phyloP scores from a whole-genome alignment of 2,888 invertebrate species.

The Oxytorus armatus region DNA sequence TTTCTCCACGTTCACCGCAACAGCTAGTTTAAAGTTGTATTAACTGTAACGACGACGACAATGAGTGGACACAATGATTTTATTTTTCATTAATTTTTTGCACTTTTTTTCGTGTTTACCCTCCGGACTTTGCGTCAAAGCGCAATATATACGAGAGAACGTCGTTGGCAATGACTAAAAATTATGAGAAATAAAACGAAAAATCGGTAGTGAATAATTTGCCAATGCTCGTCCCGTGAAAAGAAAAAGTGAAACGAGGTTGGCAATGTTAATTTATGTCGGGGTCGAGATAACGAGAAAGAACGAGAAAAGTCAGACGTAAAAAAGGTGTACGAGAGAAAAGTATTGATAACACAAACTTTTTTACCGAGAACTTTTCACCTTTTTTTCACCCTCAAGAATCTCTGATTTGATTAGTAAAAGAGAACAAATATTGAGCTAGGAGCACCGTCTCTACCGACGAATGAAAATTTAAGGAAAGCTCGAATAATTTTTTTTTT shows the following conservation, averaged over 20 bases:
- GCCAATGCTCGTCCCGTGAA: background rate
- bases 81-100: constrained; percentile 34
- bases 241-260: background rate
- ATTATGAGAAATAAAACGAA: constrained; percentile 29
- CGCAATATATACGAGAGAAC: constrained; percentile 16
- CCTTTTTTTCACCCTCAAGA: background rate
- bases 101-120: constrained; percentile 24
- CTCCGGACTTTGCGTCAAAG: constrained; percentile 18
- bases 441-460: background rate
- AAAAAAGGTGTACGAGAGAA: constrained; percentile 6
- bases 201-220: too few species aligned
- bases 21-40: constrained; percentile 56
- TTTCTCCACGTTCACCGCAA: constrained; percentile 36
- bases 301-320: constrained; percentile 17
- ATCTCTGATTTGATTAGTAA: constrained; percentile 8
- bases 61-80: constrained; percentile 14
- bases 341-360: constrained; percentile 35
- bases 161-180: constrained; percentile 13
- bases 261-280: too few species aligned
- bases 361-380: constrained; percentile 46
- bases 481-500: background rate
- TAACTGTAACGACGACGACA: constrained; percentile 5
- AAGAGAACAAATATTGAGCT: constrained; percentile 3
- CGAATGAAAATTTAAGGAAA: background rate
- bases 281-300: background rate